phyloP scores from a whole-genome alignment of 2,888 invertebrate species.

The Campoletis raptor region DNA sequence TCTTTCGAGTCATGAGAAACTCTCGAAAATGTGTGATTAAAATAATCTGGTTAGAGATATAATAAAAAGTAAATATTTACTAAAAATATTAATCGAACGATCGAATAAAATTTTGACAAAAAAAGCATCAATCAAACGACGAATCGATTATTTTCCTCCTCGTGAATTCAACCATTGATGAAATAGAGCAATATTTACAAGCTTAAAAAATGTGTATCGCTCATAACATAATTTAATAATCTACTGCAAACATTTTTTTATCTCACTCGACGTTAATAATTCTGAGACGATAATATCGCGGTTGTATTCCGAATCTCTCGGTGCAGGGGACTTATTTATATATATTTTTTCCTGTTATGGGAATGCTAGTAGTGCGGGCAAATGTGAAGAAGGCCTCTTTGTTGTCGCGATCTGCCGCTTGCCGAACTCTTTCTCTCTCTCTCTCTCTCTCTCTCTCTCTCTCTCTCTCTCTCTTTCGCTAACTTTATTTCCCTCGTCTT shows the following conservation, averaged over 20 bases:
- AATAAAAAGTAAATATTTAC: neutral
- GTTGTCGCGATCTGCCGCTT: constrained; percentile 75
- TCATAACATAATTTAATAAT: constrained; percentile 1
- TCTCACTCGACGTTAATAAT: constrained; percentile 24
- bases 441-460: constrained; percentile 50
- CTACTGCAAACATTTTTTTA: constrained; percentile 24
- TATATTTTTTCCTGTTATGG: constrained; percentile 33
- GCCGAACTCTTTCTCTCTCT: constrained; percentile 72
- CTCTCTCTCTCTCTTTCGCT: constrained; percentile 40
- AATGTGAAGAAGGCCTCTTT: constrained; percentile 66
- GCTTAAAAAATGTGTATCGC: neutral
- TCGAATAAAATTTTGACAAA: neutral
- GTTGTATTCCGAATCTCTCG: constrained; percentile 49
- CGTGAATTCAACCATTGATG: neutral
- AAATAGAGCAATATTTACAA: neutral
- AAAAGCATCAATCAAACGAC: neutral
- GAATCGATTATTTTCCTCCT: neutral
- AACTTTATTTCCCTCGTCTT: constrained; percentile 10
- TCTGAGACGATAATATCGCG: constrained; percentile 28
- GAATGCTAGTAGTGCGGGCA: constrained; percentile 51
- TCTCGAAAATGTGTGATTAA: neutral
- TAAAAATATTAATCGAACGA: neutral
- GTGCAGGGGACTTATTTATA: constrained; percentile 46
- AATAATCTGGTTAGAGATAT: neutral
- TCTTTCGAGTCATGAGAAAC: too few relatives aligned